Base-by-base conservation (phyloP, 2,888 invertebrate genomes). In the Suillia variegata region DNA sequence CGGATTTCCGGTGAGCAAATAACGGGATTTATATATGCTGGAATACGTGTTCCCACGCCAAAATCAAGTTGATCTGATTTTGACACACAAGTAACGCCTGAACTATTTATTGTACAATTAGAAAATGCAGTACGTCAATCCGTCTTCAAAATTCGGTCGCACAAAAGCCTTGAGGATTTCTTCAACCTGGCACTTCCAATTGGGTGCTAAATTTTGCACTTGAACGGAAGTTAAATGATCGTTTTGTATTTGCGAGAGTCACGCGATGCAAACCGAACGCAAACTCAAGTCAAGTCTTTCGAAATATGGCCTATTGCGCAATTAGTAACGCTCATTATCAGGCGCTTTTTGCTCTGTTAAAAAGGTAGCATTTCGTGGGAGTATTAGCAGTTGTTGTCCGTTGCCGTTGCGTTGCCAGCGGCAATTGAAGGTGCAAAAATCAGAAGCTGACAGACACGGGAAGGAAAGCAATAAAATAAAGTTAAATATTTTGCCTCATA, bases 151-250 rank as follows among this genome's bases (percentile, higher is more conserved):
- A 38, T 26, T 26, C 26, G 26, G 6, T 6, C 10, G 10, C 26
- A 26, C 26, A 26, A 26, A 26, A 26, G 10, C 10, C 26, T 10
- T 10, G 10, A 6, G 26, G 26, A 6, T 26, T 26, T 26, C 10
- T 6, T 26, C 6, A 10, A 10, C 26, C 26, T 18, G 45, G 45
- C 45, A 38, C 18, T 17, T 17, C 18, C 20, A 67, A 76, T 76
- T 74, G 74, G 70, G 77, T 77, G 75, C 73, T 74, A 75, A 75
- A 72, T 66, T 70, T 70, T 66, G 67, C 71, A 71, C 68, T 67
- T 67, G 67, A 70, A 67, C 67, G 70, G 67, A 75, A 73, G 78
- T 74, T 75, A 74, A 77, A 75, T 67, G 71, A 61, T 69, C 63
- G 66, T 70, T 69, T 69, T 67, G 65, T 56, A 72, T 71, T 67